phyloP scores from a whole-genome alignment of 2,797 vertebrate genomes.

The Synaphobranchus kaupii region DNA sequence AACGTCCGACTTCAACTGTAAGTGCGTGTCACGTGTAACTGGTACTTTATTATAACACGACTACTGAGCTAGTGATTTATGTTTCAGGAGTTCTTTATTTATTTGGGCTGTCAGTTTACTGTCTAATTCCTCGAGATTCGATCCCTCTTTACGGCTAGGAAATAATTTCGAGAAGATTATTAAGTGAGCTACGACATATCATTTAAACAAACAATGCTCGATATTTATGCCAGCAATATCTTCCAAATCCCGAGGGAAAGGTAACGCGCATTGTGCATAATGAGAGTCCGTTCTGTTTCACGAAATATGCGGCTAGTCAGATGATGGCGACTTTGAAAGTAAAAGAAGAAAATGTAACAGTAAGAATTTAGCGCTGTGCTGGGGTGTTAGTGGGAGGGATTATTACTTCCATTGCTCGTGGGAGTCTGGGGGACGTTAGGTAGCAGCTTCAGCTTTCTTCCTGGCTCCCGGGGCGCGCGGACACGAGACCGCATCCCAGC shows the following conservation, averaged over 20 bases:
- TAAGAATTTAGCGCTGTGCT: constrained; percentile 25
- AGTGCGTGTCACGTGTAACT: not conserved
- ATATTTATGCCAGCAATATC: not conserved
- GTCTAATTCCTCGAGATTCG: not conserved
- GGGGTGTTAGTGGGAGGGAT: constrained; percentile 67
- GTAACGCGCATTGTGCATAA: not conserved
- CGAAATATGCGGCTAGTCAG: constrained; percentile 13
- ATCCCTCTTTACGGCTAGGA: not conserved
- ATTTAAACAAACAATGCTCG: not conserved
- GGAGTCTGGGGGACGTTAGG: constrained; percentile 49
- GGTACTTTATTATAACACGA: not conserved
- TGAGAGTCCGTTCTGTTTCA: constrained; percentile 27
- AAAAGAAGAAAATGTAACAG: constrained; percentile 14
- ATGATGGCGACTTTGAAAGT: constrained; percentile 13
- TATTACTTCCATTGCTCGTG: constrained; percentile 45
- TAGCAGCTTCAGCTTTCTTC: constrained; percentile 48
- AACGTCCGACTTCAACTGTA: too few species aligned
- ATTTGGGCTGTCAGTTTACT: not conserved
- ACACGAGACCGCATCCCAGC: constrained; percentile 53
- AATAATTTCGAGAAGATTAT: not conserved
- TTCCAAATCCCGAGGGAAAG: not conserved
- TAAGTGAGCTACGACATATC: not conserved
- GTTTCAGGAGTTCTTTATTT: not conserved
- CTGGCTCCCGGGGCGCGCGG: constrained; percentile 38
- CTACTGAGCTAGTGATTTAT: not conserved